Evolutionary conservation across 2,888 invertebrate species (phyloP).

Genomic region (Allolobophora icterica): DNA sequence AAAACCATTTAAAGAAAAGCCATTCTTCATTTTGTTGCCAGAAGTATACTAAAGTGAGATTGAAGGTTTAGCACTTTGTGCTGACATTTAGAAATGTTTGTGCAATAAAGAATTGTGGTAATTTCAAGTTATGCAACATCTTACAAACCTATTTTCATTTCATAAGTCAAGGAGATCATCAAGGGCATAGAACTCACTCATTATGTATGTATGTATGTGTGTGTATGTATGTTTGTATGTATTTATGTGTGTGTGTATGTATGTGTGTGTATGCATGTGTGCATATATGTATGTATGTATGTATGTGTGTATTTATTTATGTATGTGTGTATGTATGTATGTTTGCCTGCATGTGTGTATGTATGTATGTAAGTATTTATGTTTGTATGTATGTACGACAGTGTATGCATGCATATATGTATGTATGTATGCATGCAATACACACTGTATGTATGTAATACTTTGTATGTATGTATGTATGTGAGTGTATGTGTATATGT

Average conservation of each 20-base stretch:
- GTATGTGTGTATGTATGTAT: background rate
- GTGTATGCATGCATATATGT: background rate
- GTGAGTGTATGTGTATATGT: background rate
- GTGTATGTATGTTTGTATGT: background rate
- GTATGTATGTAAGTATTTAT: no score
- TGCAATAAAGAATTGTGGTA: no score
- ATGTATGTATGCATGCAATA: background rate
- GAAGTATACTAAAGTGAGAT: no score
- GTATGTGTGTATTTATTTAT: background rate
- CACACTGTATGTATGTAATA: background rate
- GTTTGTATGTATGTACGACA: no score
- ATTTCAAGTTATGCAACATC: no score
- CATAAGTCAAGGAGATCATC: no score
- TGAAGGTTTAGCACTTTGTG: no score
- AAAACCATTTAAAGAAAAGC: no score
- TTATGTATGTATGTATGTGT: background rate
- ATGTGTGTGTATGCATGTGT: background rate
- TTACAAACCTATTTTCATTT: background rate
- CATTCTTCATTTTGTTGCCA: no score
- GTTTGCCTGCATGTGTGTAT: background rate
- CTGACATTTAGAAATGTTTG: no score
- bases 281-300: background rate
- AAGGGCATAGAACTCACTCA: no score
- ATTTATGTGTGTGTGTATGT: background rate
- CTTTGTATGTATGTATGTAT: background rate